Base-by-base conservation (phyloP, 2,113 vertebrate species). In the Hiodon alosoides region DNA sequence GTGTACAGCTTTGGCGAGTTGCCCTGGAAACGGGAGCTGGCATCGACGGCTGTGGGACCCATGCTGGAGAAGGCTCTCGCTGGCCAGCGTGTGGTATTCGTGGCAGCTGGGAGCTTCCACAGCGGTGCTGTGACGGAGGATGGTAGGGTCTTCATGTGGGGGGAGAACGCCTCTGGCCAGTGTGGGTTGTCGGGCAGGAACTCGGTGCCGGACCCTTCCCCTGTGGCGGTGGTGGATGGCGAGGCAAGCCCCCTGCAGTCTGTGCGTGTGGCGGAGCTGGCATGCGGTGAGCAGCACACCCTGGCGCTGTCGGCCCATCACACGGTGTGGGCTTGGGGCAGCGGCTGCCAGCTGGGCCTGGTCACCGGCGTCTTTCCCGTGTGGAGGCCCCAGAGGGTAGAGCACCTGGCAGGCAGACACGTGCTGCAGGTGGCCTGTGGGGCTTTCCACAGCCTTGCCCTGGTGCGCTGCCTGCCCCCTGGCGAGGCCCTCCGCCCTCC, bases 321-420 rank as follows among this genome's bases (percentile, higher is more conserved):
- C 50, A 96, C 99, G 84, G 94, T 96, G 77, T 99, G 97, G 97
- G 91, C 95, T 1, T 99, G 97, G 97, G 97, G 97, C 64, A 95
- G 92, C 0, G 95, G 95, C n/a, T 93, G 89, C 82, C 97, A 98
- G 86, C 86, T 97, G 0, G 95, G 96, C 2, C 90, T 97, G 79
- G 89, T 90, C 48, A 86, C 90, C 2, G 78, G 88, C 0, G 69
- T 83, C 54, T 94, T 93, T 76, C 95, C 96, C 0, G 91, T 95
- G 65, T 95, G 91, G 83, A 95, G 91, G 79, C 97, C 97, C 0
- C 96, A 95, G 60, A 97, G 92, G 74, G 91, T 99, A 0, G 94
- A 99, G 77, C 92, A 94, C 79, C 87, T 99, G 80, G 91, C 91
- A 0, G 97, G 95, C 7, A 90, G 95, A 0, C 85, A 89, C 6